Conservation (phyloP, 2,797 vertebrate genomes). For the Spinibarbus caldwelli region DNA sequence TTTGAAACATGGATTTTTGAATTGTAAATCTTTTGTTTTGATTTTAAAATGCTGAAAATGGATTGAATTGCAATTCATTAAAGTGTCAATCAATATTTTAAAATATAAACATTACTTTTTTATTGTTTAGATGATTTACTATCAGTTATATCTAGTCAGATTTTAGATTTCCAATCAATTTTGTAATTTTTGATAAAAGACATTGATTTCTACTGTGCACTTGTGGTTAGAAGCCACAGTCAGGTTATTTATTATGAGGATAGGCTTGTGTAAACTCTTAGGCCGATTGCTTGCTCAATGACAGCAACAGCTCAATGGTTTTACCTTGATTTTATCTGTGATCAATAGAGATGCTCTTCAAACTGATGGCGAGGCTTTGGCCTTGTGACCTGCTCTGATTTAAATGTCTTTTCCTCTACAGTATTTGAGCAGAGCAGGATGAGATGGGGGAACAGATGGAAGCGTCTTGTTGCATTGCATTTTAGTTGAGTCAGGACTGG, state of each 20-base stretch:
- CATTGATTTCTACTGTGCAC: background rate
- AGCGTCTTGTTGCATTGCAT: background rate
- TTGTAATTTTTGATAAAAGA: background rate
- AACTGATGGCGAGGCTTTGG: background rate
- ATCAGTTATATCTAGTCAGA: background rate
- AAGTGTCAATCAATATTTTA: background rate
- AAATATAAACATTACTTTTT: background rate
- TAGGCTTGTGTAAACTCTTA: slow-evolving; percentile 8
- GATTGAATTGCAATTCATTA: background rate
- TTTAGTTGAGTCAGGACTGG: slow-evolving; percentile 20
- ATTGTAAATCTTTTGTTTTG: background rate
- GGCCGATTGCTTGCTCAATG: slow-evolving; percentile 16
- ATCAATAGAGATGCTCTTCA: slow-evolving; percentile 34
- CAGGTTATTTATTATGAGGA: slow-evolving; percentile 6
- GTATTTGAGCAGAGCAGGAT: background rate
- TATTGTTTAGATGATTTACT: background rate
- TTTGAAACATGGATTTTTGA: background rate
- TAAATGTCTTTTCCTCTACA: background rate
- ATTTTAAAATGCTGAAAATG: background rate
- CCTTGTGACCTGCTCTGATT: slow-evolving; percentile 8
- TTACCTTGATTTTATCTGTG: slow-evolving; percentile 12
- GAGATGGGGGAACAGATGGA: background rate
- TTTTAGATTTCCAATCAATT: background rate
- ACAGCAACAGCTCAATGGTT: background rate
- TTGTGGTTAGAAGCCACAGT: background rate